Conservation (phyloP, 2,113 vertebrate species). For the Halcyon malimbica region DNA sequence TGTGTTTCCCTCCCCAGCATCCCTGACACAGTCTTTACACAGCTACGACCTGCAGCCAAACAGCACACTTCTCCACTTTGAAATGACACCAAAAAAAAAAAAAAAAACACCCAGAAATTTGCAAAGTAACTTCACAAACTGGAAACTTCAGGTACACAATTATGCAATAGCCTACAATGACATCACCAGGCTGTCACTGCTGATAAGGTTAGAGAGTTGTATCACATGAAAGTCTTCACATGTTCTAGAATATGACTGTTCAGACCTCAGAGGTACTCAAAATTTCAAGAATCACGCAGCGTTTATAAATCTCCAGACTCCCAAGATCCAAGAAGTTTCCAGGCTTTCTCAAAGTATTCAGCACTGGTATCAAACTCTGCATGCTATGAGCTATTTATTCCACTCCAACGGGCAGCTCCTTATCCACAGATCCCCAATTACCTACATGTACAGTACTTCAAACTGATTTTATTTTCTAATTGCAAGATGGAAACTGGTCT, state of each 20-base stretch:
- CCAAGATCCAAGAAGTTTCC: background rate
- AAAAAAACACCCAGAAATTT: background rate
- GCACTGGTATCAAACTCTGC: background rate
- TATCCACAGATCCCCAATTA: background rate
- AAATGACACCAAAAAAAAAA: background rate
- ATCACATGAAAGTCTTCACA: background rate
- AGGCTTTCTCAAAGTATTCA: background rate
- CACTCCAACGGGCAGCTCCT: background rate
- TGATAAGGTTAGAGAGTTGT: background rate
- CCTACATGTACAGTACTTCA: background rate
- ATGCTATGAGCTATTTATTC: background rate
- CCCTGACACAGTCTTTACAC: fast-evolving
- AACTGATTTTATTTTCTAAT: background rate
- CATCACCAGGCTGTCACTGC: background rate
- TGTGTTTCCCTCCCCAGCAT: background rate
- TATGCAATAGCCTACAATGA: background rate
- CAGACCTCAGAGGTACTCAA: background rate
- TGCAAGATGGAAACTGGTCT: background rate
- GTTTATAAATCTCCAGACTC: background rate
- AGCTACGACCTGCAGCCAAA: background rate
- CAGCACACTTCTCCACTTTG: background rate
- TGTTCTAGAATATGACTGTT: background rate
- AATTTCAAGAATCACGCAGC: background rate
- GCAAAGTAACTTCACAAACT: background rate
- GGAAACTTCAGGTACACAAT: background rate